Base-by-base conservation (phyloP, 2,797 vertebrate species). In the Strix occidentalis region DNA sequence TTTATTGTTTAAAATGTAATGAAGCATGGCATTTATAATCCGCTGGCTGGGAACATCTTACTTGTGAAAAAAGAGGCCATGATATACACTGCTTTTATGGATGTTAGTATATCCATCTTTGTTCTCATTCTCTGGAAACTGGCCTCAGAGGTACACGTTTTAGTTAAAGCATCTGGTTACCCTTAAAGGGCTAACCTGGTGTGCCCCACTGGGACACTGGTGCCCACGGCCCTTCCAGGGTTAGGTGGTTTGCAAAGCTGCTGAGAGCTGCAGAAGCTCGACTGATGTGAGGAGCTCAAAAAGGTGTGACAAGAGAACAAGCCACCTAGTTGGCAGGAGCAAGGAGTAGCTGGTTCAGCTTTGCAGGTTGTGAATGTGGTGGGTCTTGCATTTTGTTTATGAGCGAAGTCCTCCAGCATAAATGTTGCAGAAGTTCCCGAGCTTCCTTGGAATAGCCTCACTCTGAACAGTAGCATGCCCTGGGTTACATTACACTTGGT, bases 11-110 rank as follows among this genome's bases (percentile, higher is more conserved):
- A 93, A 97, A 96, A 95, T 91, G 97, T 98, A 98, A 97, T 96
- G 98, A 97, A 98, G 98, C 98, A 75, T 98, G 97, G 97, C 97
- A 94, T 93, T 96, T 95, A 97, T 98, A 95, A 96, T 94, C 97
- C 74, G 66, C 97, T 95, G 95, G 58, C 96, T 97, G 93, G 87
- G 87, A 90, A 95, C 80, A 82, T 94, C 91, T 94, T 39, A 54
- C 83, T 84, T 65, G 91, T 75, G 48, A 71, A 83, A 92, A 53
- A 78, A 48, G 79, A 89, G 96, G 94, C 97, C 96, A 94, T 4
- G 25, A 51, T 61, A 18, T 45, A 60, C 84, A 71, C 96, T 91
- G 95, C 51, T 97, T 96, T 90, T 18, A 76, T 54, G 87, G 97
- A 66, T 91, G 56, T 24, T 69, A 87, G 89, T 90, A 96, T 96